Conservation (phyloP, 2,888 invertebrate genomes). For the Harpalus rufipes region DNA sequence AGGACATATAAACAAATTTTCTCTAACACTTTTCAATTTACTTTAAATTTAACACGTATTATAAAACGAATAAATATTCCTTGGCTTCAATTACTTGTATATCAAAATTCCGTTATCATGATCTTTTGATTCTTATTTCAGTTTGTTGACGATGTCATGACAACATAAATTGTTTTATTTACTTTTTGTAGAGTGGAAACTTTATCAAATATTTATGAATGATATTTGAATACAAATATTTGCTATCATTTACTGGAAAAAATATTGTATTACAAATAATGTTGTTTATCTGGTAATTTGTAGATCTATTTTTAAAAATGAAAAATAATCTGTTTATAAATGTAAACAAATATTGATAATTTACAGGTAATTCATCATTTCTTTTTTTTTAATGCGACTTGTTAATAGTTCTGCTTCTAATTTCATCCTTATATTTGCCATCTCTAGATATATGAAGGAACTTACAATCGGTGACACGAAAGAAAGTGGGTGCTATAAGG, state of each 20-base stretch:
- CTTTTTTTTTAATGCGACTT: no score
- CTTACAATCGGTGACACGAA: no score
- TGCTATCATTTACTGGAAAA: background rate
- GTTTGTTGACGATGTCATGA: background rate
- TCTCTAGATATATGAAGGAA: no score
- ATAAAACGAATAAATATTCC: no score
- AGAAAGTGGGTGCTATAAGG: no score
- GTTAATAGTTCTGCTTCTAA: no score
- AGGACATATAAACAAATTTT: no score
- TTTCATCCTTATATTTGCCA: no score
- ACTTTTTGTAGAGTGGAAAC: background rate
- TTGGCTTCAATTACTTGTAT: background rate
- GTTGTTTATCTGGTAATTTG: background rate
- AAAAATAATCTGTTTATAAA: background rate
- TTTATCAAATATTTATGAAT: slow-evolving; percentile 1
- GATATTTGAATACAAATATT: background rate
- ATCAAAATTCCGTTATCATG: background rate
- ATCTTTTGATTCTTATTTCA: background rate
- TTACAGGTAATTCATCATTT: background rate
- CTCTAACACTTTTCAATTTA: no score
- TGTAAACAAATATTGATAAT: background rate
- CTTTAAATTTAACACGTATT: no score
- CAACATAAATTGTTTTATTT: background rate
- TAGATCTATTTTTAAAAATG: background rate
- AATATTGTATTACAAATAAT: background rate